Evolutionary conservation across 1,140 invertebrate species (phyloP).

Genomic region (Drosophila lacteicornis): DNA sequence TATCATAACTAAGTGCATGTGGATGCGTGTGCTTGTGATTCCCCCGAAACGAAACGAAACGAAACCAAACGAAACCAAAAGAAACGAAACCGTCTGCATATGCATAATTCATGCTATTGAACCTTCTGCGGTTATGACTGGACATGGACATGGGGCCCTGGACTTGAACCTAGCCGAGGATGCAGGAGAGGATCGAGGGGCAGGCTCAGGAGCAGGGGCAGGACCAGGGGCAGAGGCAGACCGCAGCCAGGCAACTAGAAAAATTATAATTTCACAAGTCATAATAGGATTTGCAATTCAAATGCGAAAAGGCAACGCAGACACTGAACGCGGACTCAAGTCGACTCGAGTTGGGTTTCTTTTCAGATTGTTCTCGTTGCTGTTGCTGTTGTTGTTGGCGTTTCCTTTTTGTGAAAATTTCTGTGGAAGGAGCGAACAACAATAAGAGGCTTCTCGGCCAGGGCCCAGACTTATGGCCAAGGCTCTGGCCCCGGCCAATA

Average conservation of each 20-base stretch:
- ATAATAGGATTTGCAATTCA: slow-evolving; percentile 85
- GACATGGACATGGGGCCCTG: slow-evolving; percentile 60
- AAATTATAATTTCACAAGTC: slow-evolving; percentile 84
- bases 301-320: slow-evolving; percentile 71
- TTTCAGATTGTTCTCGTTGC: slow-evolving; percentile 37
- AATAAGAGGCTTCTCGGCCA: slow-evolving; percentile 52
- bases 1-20: slow-evolving; percentile 82
- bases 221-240: slow-evolving; percentile 3
- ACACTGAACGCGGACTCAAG: slow-evolving; percentile 53
- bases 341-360: slow-evolving; percentile 43
- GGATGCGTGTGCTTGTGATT: slow-evolving; percentile 74
- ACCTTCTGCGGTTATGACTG: slow-evolving; percentile 72
- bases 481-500: slow-evolving; percentile 74
- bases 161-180: slow-evolving; percentile 61
- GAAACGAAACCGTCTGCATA: slow-evolving; percentile 78
- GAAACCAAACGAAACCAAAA: slow-evolving; percentile 41
- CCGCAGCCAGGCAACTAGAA: slow-evolving; percentile 69
- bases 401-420: slow-evolving; percentile 70
- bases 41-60: slow-evolving; percentile 50
- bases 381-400: slow-evolving; percentile 25
- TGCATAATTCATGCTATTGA: slow-evolving; percentile 85
- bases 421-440: slow-evolving; percentile 65
- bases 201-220: background rate
- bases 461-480: slow-evolving; percentile 36
- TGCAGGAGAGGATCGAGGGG: slow-evolving; percentile 3